These are phyloP conservation scores for Pissodes strobi DNA, from an alignment of 1,140 invertebrate genomes.

Conservation along the genomic window DNA sequence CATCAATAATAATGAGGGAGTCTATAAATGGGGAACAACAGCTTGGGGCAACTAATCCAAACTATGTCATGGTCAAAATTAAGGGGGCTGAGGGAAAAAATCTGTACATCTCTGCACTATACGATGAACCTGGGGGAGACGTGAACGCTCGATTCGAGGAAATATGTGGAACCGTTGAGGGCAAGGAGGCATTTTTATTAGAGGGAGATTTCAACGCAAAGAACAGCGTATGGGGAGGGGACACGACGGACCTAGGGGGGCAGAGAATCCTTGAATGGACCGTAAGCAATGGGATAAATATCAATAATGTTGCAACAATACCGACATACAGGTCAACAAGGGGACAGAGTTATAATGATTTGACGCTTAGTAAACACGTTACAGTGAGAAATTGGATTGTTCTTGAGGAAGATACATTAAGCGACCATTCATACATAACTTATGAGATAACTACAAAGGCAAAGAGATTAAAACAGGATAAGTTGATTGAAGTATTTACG, in stretches of 20 bases:
- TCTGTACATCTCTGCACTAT: neutral
- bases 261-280: neutral
- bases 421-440: slow-evolving; percentile 8
- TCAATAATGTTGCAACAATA: neutral
- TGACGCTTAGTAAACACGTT: neutral
- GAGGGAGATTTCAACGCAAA: slow-evolving; percentile 12
- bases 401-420: slow-evolving; percentile 5
- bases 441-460: neutral
- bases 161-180: no score
- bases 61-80: no score
- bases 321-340: neutral
- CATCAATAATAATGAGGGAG: neutral
- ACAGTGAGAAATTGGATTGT: neutral
- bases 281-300: neutral
- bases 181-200: neutral
- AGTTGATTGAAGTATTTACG: no score
- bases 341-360: neutral
- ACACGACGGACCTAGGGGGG: neutral
- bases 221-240: neutral
- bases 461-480: no score
- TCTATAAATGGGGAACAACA: neutral
- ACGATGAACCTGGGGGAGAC: neutral
- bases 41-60: no score
- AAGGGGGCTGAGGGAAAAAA: neutral
- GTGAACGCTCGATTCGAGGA: no score